Evolutionary conservation across 2,113 vertebrate genomes (phyloP).

Genomic region (Gambusia holbrooki): DNA sequence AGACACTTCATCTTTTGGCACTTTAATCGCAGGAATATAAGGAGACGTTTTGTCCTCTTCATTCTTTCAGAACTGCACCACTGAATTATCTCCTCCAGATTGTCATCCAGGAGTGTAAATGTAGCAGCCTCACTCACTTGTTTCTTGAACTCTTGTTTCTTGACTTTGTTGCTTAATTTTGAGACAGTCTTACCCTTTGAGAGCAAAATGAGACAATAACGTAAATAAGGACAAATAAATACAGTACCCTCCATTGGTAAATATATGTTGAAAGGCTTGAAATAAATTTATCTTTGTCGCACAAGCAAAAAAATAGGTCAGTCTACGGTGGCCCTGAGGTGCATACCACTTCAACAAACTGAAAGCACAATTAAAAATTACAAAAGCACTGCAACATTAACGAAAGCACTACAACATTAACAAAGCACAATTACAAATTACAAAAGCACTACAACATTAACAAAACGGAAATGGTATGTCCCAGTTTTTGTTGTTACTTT

Average conservation of each 20-base stretch:
- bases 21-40: constrained; percentile 69
- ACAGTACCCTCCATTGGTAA: background rate
- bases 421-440: no score
- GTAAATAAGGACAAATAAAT: background rate
- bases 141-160: constrained; percentile 50
- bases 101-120: constrained; percentile 54
- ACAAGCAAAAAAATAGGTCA: no score
- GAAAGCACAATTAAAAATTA: no score
- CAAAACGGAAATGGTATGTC: no score
- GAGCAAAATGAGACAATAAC: background rate
- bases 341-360: no score
- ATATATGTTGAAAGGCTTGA: background rate
- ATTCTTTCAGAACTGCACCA: constrained; percentile 69
- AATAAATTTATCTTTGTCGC: background rate
- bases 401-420: no score
- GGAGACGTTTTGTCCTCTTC: constrained; percentile 42
- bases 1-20: constrained; percentile 65
- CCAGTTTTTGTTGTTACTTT: no score
- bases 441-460: no score
- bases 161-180: background rate
- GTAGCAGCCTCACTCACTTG: constrained; percentile 36
- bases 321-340: no score
- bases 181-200: background rate
- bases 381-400: no score
- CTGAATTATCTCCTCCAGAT: constrained; percentile 61